A percentile compares a stretch with the other conserved stretches of the same genome.
Evolutionary conservation across 2,888 invertebrate genomes (phyloP).

Genomic region (Oligia strigilis): DNA sequence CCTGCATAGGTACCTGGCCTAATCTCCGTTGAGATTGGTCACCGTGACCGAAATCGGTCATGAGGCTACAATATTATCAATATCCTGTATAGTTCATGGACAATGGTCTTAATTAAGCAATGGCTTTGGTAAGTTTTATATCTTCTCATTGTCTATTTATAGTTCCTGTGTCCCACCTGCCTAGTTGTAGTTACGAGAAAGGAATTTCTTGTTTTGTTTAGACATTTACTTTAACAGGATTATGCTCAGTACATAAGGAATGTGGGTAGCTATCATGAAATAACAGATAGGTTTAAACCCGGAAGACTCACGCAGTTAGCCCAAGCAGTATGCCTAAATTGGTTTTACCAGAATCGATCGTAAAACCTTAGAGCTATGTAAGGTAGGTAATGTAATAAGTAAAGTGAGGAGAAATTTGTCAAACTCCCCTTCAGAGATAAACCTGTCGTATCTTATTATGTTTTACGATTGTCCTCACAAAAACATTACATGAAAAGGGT

Average conservation of each 20-base stretch:
- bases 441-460: slow-evolving; percentile 69
- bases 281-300: slow-evolving; percentile 5
- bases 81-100: not conserved
- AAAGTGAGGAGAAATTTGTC: slow-evolving; percentile 55
- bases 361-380: slow-evolving; percentile 26
- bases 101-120: too few species aligned
- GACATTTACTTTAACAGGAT: slow-evolving; percentile 10
- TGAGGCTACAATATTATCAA: not conserved
- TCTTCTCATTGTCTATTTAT: not conserved
- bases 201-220: slow-evolving; percentile 6
- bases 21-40: too few species aligned
- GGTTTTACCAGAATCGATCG: slow-evolving; percentile 39
- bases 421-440: slow-evolving; percentile 54
- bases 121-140: not conserved
- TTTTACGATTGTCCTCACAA: slow-evolving; percentile 73
- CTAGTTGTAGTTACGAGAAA: not conserved
- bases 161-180: not conserved
- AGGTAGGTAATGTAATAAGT: slow-evolving; percentile 41
- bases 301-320: slow-evolving; percentile 21
- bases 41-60: too few species aligned
- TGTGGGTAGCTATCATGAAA: slow-evolving; percentile 11
- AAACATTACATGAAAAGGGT: slow-evolving; percentile 69
- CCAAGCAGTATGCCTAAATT: slow-evolving; percentile 37
- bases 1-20: too few species aligned
- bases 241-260: slow-evolving; percentile 4